phyloP scores from a whole-genome alignment of 2,113 vertebrate genomes.

The Tenrec ecaudatus region DNA sequence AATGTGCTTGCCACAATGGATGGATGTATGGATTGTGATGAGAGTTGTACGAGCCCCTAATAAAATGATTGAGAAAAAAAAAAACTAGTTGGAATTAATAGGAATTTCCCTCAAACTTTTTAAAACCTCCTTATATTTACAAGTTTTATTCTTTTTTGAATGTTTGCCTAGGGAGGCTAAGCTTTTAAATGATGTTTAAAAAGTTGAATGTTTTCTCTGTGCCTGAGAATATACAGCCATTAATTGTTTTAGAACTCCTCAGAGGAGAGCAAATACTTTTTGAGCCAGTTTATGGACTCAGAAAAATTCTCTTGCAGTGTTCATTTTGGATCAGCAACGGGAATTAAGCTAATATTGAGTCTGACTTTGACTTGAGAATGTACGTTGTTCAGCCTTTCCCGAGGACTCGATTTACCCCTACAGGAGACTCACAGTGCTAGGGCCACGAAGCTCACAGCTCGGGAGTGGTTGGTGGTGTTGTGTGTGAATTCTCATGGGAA shows the following conservation, averaged over 20 bases:
- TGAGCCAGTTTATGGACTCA: background rate
- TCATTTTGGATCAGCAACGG: conserved; percentile 18
- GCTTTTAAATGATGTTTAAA: conserved; percentile 36
- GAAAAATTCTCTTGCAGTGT: background rate
- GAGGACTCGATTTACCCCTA: conserved; percentile 13
- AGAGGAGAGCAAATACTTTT: background rate
- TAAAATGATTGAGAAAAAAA: too few relatives aligned
- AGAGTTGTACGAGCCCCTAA: too few relatives aligned
- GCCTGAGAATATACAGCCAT: background rate
- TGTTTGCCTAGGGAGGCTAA: conserved; percentile 30
- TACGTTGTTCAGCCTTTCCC: conserved; percentile 11
- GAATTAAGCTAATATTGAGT: background rate
- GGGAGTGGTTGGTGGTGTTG: background rate
- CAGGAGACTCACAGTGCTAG: background rate
- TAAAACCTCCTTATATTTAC: background rate
- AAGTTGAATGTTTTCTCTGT: conserved; percentile 29
- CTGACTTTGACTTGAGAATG: background rate
- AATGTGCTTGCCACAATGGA: too few relatives aligned
- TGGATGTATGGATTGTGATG: too few relatives aligned
- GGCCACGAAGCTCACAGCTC: background rate
- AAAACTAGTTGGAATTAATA: too few relatives aligned
- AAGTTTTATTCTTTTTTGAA: conserved; percentile 45
- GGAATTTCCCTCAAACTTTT: too few relatives aligned
- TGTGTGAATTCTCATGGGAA: conserved; percentile 3
- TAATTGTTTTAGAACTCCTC: conserved; percentile 2